phyloP scores from a whole-genome alignment of 2,113 vertebrate species.

The Cygnus buccinator region DNA sequence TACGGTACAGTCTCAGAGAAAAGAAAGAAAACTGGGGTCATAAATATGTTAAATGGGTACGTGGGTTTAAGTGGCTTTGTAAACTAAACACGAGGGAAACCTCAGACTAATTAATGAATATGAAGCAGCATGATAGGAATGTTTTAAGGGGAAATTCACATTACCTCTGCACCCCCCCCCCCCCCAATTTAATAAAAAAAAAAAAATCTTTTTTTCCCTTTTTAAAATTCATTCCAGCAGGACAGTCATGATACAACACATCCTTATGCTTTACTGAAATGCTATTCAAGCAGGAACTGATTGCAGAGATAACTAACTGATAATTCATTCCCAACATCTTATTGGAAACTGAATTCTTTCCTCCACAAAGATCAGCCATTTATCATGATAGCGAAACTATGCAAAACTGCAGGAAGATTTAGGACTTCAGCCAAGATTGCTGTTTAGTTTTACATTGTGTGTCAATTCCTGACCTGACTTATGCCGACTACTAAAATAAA shows the following conservation, averaged over 20 bases:
- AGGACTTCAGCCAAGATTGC: background rate
- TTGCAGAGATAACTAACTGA: background rate
- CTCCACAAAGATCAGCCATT: conserved; percentile 2
- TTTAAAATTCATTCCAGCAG: background rate
- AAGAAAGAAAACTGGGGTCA: conserved; percentile 90
- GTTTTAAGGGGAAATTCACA: conserved; percentile 58
- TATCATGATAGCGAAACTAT: background rate
- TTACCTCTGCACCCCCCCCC: background rate
- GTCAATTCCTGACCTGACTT: conserved; percentile 32
- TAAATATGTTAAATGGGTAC: conserved; percentile 97
- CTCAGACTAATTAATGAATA: conserved; percentile 90
- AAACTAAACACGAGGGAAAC: conserved; percentile 85
- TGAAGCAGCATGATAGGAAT: conserved; percentile 78
- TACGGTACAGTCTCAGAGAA: conserved; percentile 89
- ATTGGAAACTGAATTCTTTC: background rate
- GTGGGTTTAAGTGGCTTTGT: conserved; percentile 92
- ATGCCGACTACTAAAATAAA: conserved; percentile 6
- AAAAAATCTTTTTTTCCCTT: background rate
- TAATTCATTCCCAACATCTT: background rate
- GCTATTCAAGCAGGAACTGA: background rate
- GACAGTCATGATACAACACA: background rate
- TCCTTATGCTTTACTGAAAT: background rate
- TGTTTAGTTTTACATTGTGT: conserved; percentile 7
- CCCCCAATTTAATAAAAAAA: background rate
- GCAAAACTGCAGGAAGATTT: conserved; percentile 35